Conservation (phyloP, 2,797 vertebrate species). For the Hippopotamyrus pictus region DNA sequence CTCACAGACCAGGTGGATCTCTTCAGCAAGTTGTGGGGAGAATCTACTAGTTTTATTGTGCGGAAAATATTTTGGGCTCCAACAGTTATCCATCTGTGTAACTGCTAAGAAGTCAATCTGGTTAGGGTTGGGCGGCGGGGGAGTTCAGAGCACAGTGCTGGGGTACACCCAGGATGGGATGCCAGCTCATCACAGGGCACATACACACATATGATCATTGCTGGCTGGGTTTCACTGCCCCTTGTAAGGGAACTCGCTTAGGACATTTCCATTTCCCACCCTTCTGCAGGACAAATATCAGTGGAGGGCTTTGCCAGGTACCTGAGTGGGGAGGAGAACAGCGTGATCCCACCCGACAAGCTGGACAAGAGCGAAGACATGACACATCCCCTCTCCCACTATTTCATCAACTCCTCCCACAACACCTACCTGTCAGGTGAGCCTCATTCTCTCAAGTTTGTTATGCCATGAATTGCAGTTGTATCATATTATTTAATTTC, state of each 20-base stretch:
- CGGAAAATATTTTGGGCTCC: background rate
- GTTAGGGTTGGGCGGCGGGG: background rate
- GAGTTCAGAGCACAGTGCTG: background rate
- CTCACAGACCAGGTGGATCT: background rate
- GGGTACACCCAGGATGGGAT: background rate
- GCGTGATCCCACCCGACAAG: constrained; percentile 91
- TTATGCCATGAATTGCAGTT: background rate
- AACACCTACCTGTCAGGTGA: constrained; percentile 82
- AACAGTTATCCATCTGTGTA: background rate
- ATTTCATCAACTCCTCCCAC: constrained; percentile 98
- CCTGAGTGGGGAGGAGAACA: constrained; percentile 85
- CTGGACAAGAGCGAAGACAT: constrained; percentile 98
- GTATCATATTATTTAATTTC: background rate
- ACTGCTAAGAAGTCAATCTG: background rate
- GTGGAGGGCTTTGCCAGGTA: constrained; percentile 89
- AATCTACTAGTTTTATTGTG: background rate
- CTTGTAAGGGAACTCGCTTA: background rate
- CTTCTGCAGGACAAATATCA: constrained; percentile 85
- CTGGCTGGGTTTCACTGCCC: background rate
- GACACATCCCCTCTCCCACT: constrained; percentile 90
- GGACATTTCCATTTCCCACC: too few relatives aligned
- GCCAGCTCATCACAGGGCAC: background rate
- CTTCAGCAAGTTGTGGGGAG: background rate
- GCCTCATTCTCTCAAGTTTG: background rate
- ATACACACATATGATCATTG: background rate